Base-by-base conservation (phyloP, 2,888 invertebrate genomes). In the Aspidapion aeneum region DNA sequence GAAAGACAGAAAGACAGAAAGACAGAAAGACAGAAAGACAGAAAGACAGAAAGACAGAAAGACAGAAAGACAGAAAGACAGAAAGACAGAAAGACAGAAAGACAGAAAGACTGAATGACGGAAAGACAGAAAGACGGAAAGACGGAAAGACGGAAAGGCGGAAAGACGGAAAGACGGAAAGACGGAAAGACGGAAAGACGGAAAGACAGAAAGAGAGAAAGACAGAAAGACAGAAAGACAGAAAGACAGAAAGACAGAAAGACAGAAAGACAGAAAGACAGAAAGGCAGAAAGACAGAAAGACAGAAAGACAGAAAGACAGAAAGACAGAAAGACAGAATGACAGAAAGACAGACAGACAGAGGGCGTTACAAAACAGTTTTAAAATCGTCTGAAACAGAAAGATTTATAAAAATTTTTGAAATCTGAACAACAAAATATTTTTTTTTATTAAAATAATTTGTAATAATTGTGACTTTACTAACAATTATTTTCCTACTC, bases 91-190 rank as follows among this genome's bases (percentile, higher is more conserved):
- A 9, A 54, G 54, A 54, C 54, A 54, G 21, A 61, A 5, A 58
- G 58, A 62, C 58, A 58, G 58, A 63, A 21, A 63, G 60, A 63
- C n/a, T n/a, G n/a, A n/a, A n/a, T n/a, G n/a, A n/a, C n/a, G n/a
- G n/a, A n/a, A 57, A 61, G 57, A 61, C 49, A 61, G 61, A 61
- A 57, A 61, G 57, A 61, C 49, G 57, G 61, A 61, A 57, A 61
- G 49, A 61, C 49, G 57, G 61, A 61, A 57, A 57, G 57, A 61
- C 49, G 57, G 61, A 61, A 61, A 61, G 57, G 57, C 49, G 57
- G 61, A 61, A 57, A 61, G 57, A 61, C 49, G 57, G 61, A 61
- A 57, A 61, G 57, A 61, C 49, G 57, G 61, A 61, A 61, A 61
- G 57, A 61, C 49, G 57, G 61, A 61, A 57, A 61, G 57, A 61